Evolutionary conservation across 2,113 vertebrate genomes (phyloP).

Genomic region (mouse (Mus musculus)): DNA sequence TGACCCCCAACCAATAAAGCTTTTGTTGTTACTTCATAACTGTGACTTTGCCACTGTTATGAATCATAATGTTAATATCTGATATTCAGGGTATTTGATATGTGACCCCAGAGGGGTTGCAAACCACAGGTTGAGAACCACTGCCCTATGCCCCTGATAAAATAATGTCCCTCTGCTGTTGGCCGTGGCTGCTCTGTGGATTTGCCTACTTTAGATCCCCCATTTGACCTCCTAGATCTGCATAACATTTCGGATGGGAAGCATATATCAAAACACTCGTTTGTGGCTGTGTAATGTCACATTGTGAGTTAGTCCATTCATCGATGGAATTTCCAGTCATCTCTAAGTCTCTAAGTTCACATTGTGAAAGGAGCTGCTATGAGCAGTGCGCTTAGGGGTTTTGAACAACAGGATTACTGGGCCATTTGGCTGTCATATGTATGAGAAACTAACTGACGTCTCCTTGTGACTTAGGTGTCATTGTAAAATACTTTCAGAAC

Average conservation of each 20-base stretch:
- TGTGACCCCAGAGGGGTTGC: no score
- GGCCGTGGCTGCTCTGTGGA: neutral
- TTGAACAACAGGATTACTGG: neutral
- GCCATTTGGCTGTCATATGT: neutral
- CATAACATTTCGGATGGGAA: fast-evolving
- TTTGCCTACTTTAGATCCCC: neutral
- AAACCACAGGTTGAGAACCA: neutral
- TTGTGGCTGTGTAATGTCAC: neutral
- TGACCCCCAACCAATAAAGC: neutral
- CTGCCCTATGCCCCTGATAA: neutral
- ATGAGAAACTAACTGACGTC: neutral
- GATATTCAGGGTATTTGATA: neutral
- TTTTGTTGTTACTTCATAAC: neutral
- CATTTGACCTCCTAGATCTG: neutral
- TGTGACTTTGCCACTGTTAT: neutral
- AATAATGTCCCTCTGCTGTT: neutral
- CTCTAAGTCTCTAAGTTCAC: no score
- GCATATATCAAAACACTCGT: neutral
- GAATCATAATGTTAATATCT: neutral
- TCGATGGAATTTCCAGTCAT: neutral
- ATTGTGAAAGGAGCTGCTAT: neutral
- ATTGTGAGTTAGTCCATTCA: neutral
- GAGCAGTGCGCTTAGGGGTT: neutral
- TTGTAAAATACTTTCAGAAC: neutral
- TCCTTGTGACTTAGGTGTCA: neutral